Percentiles rank a stretch among this genome's conserved stretches.
Conservation (phyloP, 1,140 invertebrate species). For the Lasaia peninsularis region DNA sequence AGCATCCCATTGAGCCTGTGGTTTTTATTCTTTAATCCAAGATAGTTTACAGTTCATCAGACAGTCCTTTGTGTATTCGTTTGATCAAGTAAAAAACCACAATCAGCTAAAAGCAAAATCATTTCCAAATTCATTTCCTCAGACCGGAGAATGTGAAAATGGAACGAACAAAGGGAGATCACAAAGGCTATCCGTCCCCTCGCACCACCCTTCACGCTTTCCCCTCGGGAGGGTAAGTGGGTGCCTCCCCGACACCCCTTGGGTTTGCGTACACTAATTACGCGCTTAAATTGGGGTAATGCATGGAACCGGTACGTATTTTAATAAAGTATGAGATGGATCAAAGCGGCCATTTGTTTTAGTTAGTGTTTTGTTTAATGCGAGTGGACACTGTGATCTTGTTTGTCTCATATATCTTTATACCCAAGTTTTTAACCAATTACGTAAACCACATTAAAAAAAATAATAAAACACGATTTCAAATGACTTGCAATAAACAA, state of each 20-base stretch:
- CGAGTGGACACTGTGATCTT: background rate
- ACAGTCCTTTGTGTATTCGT: background rate
- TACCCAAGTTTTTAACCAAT: too few relatives aligned
- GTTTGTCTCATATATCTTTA: background rate
- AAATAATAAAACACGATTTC: too few relatives aligned
- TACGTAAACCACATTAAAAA: too few relatives aligned
- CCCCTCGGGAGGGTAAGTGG: constrained; percentile 28
- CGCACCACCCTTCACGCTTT: constrained; percentile 25
- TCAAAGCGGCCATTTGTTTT: constrained; percentile 67
- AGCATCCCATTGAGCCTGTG: too few relatives aligned
- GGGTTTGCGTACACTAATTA: constrained; percentile 69
- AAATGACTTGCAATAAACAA: too few relatives aligned
- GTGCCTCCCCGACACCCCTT: constrained; percentile 40
- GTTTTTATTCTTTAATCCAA: background rate
- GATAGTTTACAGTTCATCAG: background rate
- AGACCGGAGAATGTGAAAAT: constrained; percentile 49
- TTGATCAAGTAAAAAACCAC: constrained; percentile 26
- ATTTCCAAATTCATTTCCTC: constrained; percentile 73
- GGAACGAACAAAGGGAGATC: constrained; percentile 55
- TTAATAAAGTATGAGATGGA: constrained; percentile 69
- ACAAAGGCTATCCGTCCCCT: constrained; percentile 43
- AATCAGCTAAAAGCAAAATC: constrained; percentile 73
- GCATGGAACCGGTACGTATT: constrained; percentile 58
- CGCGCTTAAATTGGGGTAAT: constrained; percentile 71
- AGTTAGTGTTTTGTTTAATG: constrained; percentile 38